Base-by-base conservation (phyloP, 1,140 invertebrate species). In the Battus philenor region DNA sequence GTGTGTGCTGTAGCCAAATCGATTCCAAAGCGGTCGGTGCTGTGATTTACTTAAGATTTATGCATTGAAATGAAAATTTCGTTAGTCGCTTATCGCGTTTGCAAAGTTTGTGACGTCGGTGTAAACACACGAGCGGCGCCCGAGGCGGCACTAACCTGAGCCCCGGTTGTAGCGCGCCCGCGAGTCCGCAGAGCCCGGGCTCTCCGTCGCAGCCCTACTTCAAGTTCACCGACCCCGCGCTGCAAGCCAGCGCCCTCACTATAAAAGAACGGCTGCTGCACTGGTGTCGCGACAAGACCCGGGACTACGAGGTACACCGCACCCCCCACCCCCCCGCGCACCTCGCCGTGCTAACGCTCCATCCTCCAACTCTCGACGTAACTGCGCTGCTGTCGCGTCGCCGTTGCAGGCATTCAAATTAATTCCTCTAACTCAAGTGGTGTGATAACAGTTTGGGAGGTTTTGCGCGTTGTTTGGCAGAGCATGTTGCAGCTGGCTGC, bases 281-380 rank as follows among this genome's bases (percentile, higher is more conserved):
- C 78, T 99, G 97, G 97, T 96, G 95, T 88, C 94, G 96, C 87
- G 92, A 93, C 86, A 97, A 97, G 90, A 98, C 97, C 61, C 91
- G 93, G 88, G 96, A 96, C 86, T 99, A 98, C 87, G 92, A 97
- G 92, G 96, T 97, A 92, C 68, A 58, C 62, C 50, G 38, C 48
- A 50, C 54, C 38, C 63, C 52, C 30, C 33, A 26, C 56, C 49
- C 32, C n/a, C 9, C 27, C 27, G n/a, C n/a, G n/a, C 2, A 10
- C 27, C 6, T 1, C 27, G 11, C 10, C 12, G 2, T 20, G 18
- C n/a, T 27, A 27, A 27, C 24, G 9, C n/a, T 27, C 2, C 8
- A 2, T 27, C 8, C 8, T 10, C 9, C 9, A 30, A n/a, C 9
- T 11, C 4, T 30, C 27, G 9, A 10, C 9, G 9, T 27, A 2